A percentile compares a stretch with the other conserved stretches of the same genome.
These are phyloP conservation scores for Nephotettix cincticeps DNA, from an alignment of 1,140 invertebrate genomes.

Conservation along the genomic window DNA sequence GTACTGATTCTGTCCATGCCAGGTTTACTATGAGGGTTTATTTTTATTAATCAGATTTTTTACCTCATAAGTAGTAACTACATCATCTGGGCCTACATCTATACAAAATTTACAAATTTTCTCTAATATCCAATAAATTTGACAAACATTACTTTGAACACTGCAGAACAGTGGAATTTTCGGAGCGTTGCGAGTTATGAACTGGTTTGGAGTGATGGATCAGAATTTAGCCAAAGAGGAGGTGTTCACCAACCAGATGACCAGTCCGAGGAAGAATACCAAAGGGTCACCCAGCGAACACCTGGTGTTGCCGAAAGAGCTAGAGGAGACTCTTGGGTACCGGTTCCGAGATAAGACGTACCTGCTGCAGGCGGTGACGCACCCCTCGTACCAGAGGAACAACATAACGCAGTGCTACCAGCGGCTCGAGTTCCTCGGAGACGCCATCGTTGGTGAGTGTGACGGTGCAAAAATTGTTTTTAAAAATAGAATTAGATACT, in stretches of 20 bases:
- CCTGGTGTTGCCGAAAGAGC: neutral
- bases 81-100: no score
- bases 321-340: constrained; percentile 6
- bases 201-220: constrained; percentile 67
- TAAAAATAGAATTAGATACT: no score
- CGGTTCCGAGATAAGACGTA: neutral
- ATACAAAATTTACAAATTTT: no score
- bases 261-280: neutral
- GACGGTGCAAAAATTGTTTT: no score
- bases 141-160: constrained; percentile 40
- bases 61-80: no score
- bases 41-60: no score
- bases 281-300: neutral
- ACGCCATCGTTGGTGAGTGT: constrained; percentile 80
- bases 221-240: constrained; percentile 44
- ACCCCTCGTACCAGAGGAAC: constrained; percentile 87
- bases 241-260: neutral
- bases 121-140: no score
- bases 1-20: no score
- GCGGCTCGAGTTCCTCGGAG: constrained; percentile 92
- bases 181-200: constrained; percentile 62
- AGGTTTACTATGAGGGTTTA: no score
- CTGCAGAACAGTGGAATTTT: constrained; percentile 55
- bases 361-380: constrained; percentile 83
- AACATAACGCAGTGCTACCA: constrained; percentile 89